These are phyloP conservation scores for Petrolisthes manimaculis DNA, from an alignment of 2,888 invertebrate genomes.

Conservation along the genomic window DNA sequence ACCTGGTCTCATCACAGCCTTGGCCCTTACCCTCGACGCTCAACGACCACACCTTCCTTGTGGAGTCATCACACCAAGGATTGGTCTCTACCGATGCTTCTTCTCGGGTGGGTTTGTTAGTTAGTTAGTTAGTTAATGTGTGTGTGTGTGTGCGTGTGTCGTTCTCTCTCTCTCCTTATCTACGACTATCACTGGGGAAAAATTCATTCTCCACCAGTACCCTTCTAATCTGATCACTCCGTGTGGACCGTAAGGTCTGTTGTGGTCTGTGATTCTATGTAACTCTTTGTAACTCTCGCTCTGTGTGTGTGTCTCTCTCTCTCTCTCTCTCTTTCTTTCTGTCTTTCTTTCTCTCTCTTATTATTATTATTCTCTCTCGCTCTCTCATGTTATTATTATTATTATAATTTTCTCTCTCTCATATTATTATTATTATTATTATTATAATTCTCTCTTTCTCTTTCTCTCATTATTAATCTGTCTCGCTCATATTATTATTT, in stretches of 20 bases:
- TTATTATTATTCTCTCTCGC: not conserved
- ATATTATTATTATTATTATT: not conserved
- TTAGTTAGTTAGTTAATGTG: too few relatives aligned
- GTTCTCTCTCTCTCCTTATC: too few relatives aligned
- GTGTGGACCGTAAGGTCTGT: too few relatives aligned
- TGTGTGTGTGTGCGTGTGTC: too few relatives aligned
- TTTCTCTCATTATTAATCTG: not conserved
- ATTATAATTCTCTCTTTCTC: not conserved
- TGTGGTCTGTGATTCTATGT: too few relatives aligned
- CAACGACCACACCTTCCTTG: constrained; percentile 49
- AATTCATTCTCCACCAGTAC: too few relatives aligned
- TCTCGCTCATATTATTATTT: not conserved
- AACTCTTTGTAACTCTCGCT: not conserved
- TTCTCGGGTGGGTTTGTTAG: constrained; percentile 60
- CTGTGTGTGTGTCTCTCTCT: not conserved
- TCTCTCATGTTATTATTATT: not conserved
- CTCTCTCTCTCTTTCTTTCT: not conserved
- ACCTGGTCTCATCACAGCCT: constrained; percentile 50
- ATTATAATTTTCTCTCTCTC: not conserved
- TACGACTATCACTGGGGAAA: too few relatives aligned
- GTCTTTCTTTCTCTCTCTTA: not conserved
- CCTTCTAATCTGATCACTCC: too few relatives aligned
- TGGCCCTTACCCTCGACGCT: constrained; percentile 53
- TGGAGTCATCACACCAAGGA: constrained; percentile 53
- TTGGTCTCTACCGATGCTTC: constrained; percentile 58